phyloP scores from a whole-genome alignment of 2,113 vertebrate species.

The Vombatus ursinus region DNA sequence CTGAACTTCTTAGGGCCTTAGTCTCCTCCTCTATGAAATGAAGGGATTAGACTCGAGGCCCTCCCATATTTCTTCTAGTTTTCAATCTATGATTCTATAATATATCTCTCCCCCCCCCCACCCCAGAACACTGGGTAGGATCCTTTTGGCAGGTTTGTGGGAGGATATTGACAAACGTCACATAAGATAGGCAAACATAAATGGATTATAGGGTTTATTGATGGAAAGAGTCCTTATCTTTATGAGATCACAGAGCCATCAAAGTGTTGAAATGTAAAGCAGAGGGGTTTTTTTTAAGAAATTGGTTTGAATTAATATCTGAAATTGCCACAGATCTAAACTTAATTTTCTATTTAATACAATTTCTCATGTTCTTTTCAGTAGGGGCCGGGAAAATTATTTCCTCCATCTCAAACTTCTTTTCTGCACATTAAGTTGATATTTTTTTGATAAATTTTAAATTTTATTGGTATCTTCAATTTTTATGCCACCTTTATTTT shows the following conservation, averaged over 20 bases:
- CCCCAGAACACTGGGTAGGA: not conserved
- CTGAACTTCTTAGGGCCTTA: not conserved
- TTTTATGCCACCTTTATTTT: not conserved
- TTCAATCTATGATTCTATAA: not conserved
- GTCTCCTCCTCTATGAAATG: not conserved
- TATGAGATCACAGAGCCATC: not conserved
- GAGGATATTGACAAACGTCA: not conserved
- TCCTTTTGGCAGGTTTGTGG: not conserved
- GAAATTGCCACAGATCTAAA: constrained; percentile 57
- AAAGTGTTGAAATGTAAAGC: not conserved
- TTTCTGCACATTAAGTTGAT: constrained; percentile 21
- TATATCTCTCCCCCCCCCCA: not conserved
- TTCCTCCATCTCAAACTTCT: constrained; percentile 14
- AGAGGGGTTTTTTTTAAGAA: not conserved
- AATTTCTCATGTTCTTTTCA: constrained; percentile 33
- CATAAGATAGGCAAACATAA: not conserved
- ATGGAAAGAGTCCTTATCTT: not conserved
- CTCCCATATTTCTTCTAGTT: not conserved
- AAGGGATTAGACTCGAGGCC: not conserved
- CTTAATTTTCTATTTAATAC: constrained; percentile 65
- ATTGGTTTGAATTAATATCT: constrained; percentile 42
- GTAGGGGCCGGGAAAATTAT: constrained; percentile 47
- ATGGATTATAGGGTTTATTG: not conserved
- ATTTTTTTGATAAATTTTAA: not conserved
- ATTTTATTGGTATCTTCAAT: not conserved